Base-by-base conservation (phyloP, 2,888 invertebrate species). In the Ceriagrion tenellum region DNA sequence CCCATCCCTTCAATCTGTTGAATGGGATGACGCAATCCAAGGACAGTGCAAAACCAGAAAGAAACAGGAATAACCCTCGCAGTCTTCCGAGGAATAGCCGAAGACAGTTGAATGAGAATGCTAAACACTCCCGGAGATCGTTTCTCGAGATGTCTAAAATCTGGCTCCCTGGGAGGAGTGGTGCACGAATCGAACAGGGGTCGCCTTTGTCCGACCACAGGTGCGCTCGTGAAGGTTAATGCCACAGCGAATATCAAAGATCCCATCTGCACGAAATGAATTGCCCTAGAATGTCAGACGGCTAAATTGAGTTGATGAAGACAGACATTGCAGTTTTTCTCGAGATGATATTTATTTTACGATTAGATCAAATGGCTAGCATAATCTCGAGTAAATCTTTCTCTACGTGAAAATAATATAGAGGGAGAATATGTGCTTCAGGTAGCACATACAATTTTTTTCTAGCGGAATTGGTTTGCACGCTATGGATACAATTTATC, bases 31-130 rank as follows among this genome's bases (percentile, higher is more conserved):
- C 81, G 81, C 35, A 81, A 30, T 3, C 81, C 81, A 81, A 81
- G 81, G 81, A 81, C 81, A 35, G 35, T 18, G 81, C 81, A 35
- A 18, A 81, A 81, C 12, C 35, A n/a, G 81, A 35, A 13, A 35
- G 81, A 35, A 81, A 81, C 81, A 81, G 81, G 81, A 81, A 81
- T 81, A 81, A 35, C 81, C 81, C 81, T 81, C 35, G 35, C 30
- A 35, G 59, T 1, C 12, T 35, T 10, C 35, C 4, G 69, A 18
- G 35, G 81, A 81, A 35, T 81, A 81, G 35, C 35, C 30, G 81
- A 81, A 81, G 81, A 35, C 81, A 35, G 30, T 81, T 81, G 81
- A 81, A 81, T 81, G 81, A 35, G 81, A 35, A 81, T 18, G n/a
- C 81, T 35, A 81, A 81, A 81, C 81, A 81, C 81, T 81, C 81